These are phyloP conservation scores for Nyctibius grandis DNA, from an alignment of 2,797 vertebrate genomes.

Conservation along the genomic window DNA sequence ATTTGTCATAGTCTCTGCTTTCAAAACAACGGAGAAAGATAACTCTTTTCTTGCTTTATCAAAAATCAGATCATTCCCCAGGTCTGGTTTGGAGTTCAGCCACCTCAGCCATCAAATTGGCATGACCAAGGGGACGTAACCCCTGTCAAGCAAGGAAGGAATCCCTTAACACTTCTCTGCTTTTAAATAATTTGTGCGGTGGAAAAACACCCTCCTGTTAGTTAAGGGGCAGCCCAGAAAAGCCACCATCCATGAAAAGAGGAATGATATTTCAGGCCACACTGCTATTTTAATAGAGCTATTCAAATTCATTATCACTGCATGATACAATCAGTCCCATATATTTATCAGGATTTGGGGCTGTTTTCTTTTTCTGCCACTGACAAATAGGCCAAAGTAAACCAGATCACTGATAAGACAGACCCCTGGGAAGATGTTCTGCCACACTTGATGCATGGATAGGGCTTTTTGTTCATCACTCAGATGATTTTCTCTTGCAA, in stretches of 20 bases:
- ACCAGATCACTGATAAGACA: constrained; percentile 71
- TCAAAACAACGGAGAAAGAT: neutral
- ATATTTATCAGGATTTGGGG: constrained; percentile 47
- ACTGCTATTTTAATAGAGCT: constrained; percentile 19
- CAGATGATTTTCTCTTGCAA: constrained; percentile 30
- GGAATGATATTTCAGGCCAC: constrained; percentile 23
- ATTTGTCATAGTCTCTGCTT: constrained; percentile 5
- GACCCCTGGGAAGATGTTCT: constrained; percentile 54
- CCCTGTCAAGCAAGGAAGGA: constrained; percentile 24
- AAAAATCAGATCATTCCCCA: neutral
- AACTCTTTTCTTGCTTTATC: neutral
- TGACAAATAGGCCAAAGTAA: constrained; percentile 62
- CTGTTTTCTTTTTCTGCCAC: constrained; percentile 74
- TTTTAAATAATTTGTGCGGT: constrained; percentile 16
- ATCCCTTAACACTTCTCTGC: constrained; percentile 34
- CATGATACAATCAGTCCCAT: constrained; percentile 50
- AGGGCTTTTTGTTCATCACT: constrained; percentile 36
- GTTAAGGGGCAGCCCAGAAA: constrained; percentile 12
- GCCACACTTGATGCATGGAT: constrained; percentile 33
- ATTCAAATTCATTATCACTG: constrained; percentile 52
- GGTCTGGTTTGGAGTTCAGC: neutral
- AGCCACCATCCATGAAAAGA: neutral
- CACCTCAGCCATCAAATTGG: neutral
- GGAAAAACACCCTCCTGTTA: constrained; percentile 19
- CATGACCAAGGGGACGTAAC: neutral